These are phyloP conservation scores for Perithous albicinctus DNA, from an alignment of 2,888 invertebrate genomes.

Conservation along the genomic window DNA sequence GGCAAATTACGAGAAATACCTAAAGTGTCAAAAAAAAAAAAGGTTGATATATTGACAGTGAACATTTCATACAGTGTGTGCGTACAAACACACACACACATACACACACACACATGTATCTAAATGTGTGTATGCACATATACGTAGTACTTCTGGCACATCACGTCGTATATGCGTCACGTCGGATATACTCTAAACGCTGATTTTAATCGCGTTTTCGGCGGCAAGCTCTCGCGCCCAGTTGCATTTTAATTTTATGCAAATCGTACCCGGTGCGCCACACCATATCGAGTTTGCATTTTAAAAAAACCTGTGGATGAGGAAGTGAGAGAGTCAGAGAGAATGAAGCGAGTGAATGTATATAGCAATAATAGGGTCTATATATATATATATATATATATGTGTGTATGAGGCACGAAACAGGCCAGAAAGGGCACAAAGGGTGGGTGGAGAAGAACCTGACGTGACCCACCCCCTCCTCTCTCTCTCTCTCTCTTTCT, in stretches of 20 bases:
- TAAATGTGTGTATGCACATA: constrained; percentile 21
- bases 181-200: constrained; percentile 66
- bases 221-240: constrained; percentile 45
- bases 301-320: constrained; percentile 37
- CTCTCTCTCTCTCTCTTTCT: background rate
- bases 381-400: background rate
- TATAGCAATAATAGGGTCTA: background rate
- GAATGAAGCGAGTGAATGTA: background rate
- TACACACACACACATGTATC: background rate
- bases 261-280: constrained; percentile 49
- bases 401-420: background rate
- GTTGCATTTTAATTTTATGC: constrained; percentile 66
- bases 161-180: constrained; percentile 62
- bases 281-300: constrained; percentile 50
- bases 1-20: too few species aligned
- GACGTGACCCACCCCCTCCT: constrained; percentile 19
- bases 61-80: too few species aligned
- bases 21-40: too few species aligned
- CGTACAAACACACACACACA: background rate
- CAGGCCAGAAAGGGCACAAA: constrained; percentile 12
- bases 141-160: constrained; percentile 7
- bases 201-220: constrained; percentile 66
- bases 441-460: constrained; percentile 13
- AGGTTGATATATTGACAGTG: too few species aligned
- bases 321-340: background rate